phyloP scores from a whole-genome alignment of 2,888 invertebrate genomes.

The Argyra leucocephala region DNA sequence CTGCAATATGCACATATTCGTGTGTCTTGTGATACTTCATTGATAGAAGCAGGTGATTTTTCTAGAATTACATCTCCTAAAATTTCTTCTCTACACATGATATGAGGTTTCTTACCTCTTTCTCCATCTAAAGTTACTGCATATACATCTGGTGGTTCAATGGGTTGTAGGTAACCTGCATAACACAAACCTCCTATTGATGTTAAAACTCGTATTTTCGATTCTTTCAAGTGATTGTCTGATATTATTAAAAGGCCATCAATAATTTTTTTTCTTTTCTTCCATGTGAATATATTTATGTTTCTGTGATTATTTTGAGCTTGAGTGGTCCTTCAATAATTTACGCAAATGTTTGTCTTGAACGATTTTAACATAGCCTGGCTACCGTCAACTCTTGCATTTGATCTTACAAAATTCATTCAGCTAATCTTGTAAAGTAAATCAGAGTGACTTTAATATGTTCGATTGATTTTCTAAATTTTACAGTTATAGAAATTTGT shows the following conservation, averaged over 20 bases:
- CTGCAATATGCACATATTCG: slow-evolving; percentile 94
- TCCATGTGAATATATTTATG: not conserved
- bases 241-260: slow-evolving; percentile 39
- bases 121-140: slow-evolving; percentile 87
- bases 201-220: slow-evolving; percentile 70
- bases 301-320: too few relatives aligned
- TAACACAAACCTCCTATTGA: slow-evolving; percentile 88
- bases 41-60: slow-evolving; percentile 61
- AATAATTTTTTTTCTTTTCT: slow-evolving; percentile 20
- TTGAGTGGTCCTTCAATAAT: too few relatives aligned
- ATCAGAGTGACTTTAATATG: too few relatives aligned
- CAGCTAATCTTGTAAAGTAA: too few relatives aligned
- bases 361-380: too few relatives aligned
- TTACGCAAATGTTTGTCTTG: too few relatives aligned
- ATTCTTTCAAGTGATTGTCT: slow-evolving; percentile 43
- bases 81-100: slow-evolving; percentile 82
- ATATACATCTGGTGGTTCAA: slow-evolving; percentile 86
- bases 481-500: too few relatives aligned
- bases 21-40: slow-evolving; percentile 68
- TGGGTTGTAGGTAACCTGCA: slow-evolving; percentile 77
- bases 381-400: too few relatives aligned
- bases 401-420: too few relatives aligned
- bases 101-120: slow-evolving; percentile 80
- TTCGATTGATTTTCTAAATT: too few relatives aligned
- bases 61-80: slow-evolving; percentile 80